Conservation (phyloP, 1,140 invertebrate species). For the Drosophila chauvacae region DNA sequence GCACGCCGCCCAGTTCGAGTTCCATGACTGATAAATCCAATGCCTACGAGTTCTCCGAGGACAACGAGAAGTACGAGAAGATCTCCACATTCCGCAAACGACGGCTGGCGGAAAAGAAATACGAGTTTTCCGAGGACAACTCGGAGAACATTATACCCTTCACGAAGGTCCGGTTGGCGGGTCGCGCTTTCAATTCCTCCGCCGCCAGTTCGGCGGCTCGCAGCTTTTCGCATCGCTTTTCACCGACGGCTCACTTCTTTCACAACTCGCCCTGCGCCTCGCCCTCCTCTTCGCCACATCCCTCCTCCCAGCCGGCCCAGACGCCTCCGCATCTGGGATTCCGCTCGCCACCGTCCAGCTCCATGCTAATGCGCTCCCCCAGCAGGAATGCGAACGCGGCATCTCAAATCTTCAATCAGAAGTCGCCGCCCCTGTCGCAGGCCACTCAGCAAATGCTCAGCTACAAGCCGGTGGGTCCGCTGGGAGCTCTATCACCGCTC, state of each 20-base stretch:
- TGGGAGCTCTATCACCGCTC: slow-evolving; percentile 74
- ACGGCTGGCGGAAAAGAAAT: slow-evolving; percentile 94
- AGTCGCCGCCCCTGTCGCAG: slow-evolving; percentile 78
- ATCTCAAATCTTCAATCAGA: slow-evolving; percentile 70
- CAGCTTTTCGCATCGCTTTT: slow-evolving; percentile 59
- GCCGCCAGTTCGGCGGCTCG: slow-evolving; percentile 49
- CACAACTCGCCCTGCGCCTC: slow-evolving; percentile 81
- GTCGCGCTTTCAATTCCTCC: slow-evolving; percentile 59
- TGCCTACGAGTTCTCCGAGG: slow-evolving; percentile 94
- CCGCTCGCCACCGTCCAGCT: slow-evolving; percentile 84
- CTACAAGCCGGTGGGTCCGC: slow-evolving; percentile 74
- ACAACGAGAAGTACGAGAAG: slow-evolving; percentile 92
- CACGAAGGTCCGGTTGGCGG: slow-evolving; percentile 84
- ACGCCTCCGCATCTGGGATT: slow-evolving; percentile 77
- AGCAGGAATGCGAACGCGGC: slow-evolving; percentile 58
- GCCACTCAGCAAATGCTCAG: slow-evolving; percentile 82
- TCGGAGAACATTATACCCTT: slow-evolving; percentile 93
- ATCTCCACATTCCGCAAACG: slow-evolving; percentile 92
- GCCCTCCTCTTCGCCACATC: slow-evolving; percentile 78
- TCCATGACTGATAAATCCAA: slow-evolving; percentile 85
- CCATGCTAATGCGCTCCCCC: slow-evolving; percentile 76
- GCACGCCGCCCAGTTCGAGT: slow-evolving; percentile 51
- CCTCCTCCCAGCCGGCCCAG: slow-evolving; percentile 60
- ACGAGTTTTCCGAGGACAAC: slow-evolving; percentile 95
- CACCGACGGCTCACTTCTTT: slow-evolving; percentile 69